Percentiles rank a stretch among this genome's conserved stretches.
These are phyloP conservation scores for Nymphicus hollandicus DNA, from an alignment of 2,113 vertebrate species.

Conservation along the genomic window DNA sequence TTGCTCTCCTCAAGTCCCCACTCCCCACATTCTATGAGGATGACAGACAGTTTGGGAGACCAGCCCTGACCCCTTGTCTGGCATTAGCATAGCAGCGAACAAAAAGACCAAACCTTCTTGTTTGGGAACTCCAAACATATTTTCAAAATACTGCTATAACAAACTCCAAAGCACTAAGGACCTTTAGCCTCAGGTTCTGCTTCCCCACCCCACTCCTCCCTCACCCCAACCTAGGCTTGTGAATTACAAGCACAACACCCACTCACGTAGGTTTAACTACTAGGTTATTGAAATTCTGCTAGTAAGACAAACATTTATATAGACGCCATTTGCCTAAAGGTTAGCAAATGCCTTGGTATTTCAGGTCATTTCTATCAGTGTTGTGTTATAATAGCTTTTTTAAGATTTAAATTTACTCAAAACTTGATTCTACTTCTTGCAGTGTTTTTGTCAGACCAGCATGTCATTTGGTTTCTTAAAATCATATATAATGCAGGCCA, in stretches of 20 bases:
- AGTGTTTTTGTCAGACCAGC: background rate
- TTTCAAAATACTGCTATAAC: slow-evolving; percentile 26
- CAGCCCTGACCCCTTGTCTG: background rate
- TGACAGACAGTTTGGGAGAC: slow-evolving; percentile 13
- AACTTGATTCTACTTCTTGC: background rate
- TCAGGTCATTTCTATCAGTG: background rate
- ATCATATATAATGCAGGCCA: background rate
- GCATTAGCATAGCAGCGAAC: background rate
- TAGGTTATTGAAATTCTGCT: background rate
- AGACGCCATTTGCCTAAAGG: background rate
- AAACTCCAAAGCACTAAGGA: background rate
- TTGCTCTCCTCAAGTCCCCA: background rate
- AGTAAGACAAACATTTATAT: background rate
- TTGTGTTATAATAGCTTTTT: background rate
- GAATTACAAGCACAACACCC: background rate
- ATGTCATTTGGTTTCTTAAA: background rate
- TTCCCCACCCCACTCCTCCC: background rate
- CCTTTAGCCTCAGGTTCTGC: background rate
- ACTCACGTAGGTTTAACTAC: background rate
- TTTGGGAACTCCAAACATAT: slow-evolving; percentile 21
- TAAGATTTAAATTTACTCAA: background rate
- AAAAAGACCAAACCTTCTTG: background rate
- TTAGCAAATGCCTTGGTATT: background rate
- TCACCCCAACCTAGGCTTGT: background rate
- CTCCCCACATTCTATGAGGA: background rate